Conservation (phyloP, 2,797 vertebrate species). For the Pelobates cultripes region DNA sequence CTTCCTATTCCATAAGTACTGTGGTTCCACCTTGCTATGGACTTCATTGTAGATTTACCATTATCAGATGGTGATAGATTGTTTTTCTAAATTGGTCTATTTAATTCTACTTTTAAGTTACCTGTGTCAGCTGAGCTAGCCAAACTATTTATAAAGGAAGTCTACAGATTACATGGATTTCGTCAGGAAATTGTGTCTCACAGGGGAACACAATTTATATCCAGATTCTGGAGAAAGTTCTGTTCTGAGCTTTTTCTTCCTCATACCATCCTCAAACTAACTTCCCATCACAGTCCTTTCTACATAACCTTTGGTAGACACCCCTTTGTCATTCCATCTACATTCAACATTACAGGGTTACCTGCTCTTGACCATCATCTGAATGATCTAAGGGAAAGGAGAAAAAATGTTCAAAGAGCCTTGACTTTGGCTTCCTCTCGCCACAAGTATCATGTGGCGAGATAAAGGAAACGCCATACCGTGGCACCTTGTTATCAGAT, state of each 20-base stretch:
- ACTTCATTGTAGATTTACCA: background rate
- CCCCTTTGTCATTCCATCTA: too few species aligned
- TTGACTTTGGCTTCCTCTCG: too few species aligned
- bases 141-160: background rate
- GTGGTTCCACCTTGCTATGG: background rate
- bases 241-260: background rate
- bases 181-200: background rate
- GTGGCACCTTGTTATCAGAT: background rate
- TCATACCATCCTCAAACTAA: background rate
- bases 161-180: background rate
- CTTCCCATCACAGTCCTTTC: too few species aligned
- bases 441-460: too few species aligned
- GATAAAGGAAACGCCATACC: too few species aligned
- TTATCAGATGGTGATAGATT: background rate
- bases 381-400: too few species aligned
- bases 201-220: background rate
- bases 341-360: too few species aligned
- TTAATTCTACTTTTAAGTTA: background rate
- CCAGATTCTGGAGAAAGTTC: background rate
- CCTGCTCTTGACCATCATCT: too few species aligned
- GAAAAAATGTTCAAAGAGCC: too few species aligned
- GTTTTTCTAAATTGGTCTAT: background rate
- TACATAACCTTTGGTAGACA: too few species aligned
- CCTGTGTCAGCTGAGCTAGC: background rate
- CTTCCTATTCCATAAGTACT: background rate